Conservation (phyloP, 2,113 vertebrate species). For the Oreocharis arfaki region DNA sequence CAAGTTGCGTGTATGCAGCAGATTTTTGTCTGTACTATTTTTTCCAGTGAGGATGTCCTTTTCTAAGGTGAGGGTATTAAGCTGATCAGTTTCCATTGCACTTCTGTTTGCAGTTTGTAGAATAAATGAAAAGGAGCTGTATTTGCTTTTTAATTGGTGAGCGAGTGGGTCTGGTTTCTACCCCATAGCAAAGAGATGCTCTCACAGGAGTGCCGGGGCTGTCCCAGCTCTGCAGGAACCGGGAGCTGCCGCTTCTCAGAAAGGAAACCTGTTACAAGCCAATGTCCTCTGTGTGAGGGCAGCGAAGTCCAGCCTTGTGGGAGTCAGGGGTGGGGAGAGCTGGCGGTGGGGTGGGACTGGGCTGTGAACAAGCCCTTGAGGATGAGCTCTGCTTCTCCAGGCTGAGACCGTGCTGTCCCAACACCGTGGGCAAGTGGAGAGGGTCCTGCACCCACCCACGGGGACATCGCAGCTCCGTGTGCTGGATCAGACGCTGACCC, state of each 20-base stretch:
- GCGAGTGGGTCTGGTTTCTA: not conserved
- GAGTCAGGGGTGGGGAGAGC: not conserved
- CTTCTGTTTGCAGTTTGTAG: not conserved
- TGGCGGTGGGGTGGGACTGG: not conserved
- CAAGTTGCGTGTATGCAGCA: not conserved
- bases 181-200: not conserved
- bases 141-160: not conserved
- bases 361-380: not conserved
- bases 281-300: not conserved
- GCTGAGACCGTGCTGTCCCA: accelerated
- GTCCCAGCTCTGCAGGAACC: not conserved
- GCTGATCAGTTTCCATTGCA: not conserved
- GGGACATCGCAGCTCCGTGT: accelerated
- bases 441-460: not conserved
- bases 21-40: not conserved
- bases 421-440: accelerated
- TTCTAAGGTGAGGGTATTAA: not conserved
- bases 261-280: not conserved
- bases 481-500: accelerated
- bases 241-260: not conserved
- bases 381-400: not conserved
- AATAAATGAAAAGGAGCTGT: not conserved
- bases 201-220: not conserved
- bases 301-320: accelerated
- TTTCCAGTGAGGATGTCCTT: not conserved